These are phyloP conservation scores for Ahaetulla prasina DNA, from an alignment of 2,113 vertebrate species.

Conservation along the genomic window DNA sequence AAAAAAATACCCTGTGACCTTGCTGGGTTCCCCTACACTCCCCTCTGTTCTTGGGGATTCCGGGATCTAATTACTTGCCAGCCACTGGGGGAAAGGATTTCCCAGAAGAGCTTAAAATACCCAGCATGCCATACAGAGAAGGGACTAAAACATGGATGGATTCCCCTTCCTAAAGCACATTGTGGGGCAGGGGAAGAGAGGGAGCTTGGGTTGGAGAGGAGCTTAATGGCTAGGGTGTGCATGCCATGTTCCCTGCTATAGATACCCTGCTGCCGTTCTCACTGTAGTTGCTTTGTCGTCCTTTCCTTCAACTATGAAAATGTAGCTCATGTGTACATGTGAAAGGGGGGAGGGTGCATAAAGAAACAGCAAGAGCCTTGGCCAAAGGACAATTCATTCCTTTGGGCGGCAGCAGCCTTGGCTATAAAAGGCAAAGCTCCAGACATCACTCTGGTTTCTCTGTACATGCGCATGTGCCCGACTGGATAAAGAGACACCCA, in stretches of 20 bases:
- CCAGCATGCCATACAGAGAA: slow-evolving; percentile 17
- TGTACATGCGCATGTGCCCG: neutral
- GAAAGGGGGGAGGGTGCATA: neutral
- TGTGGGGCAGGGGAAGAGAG: neutral
- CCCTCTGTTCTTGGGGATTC: slow-evolving; percentile 20
- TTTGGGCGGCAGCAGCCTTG: slow-evolving; percentile 4
- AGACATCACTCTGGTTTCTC: neutral
- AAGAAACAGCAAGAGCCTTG: neutral
- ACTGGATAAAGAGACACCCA: neutral
- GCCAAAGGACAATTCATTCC: slow-evolving; percentile 34
- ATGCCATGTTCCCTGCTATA: neutral
- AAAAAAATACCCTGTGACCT: neutral
- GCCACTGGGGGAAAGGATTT: slow-evolving; percentile 28
- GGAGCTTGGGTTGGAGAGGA: neutral
- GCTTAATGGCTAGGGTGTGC: neutral
- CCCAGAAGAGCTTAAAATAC: slow-evolving; percentile 39
- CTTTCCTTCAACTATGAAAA: neutral
- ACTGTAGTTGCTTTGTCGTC: neutral
- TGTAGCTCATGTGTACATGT: neutral
- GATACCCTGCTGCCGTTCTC: neutral
- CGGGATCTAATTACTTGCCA: slow-evolving; percentile 27
- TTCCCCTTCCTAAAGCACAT: slow-evolving; percentile 19
- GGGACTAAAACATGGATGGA: neutral
- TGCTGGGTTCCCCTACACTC: neutral
- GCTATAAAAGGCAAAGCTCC: slow-evolving; percentile 27